Conservation (phyloP, 1,140 invertebrate species). For the Cherax destructor region DNA sequence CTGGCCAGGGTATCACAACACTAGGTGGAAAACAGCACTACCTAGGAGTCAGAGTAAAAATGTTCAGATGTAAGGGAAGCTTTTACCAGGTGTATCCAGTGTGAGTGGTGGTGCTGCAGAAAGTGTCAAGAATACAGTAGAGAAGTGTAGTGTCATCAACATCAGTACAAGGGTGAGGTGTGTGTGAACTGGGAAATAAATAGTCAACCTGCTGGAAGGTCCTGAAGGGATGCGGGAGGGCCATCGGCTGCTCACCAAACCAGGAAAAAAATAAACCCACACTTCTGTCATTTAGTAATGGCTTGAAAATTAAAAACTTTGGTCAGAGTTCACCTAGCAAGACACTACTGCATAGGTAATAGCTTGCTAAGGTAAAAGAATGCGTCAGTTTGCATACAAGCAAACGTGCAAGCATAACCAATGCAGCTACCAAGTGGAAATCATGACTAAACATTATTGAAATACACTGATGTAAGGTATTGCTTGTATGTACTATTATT, state of each 20-base stretch:
- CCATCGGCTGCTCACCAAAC: slow-evolving; percentile 14
- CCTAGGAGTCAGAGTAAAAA: background rate
- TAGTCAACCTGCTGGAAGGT: slow-evolving; percentile 21
- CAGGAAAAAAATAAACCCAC: slow-evolving; percentile 28
- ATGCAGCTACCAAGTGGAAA: background rate
- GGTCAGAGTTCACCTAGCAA: background rate
- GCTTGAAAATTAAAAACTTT: background rate
- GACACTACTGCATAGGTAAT: background rate
- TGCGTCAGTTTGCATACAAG: background rate
- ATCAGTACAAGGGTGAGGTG: background rate
- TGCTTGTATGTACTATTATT: no score
- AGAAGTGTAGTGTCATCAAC: background rate
- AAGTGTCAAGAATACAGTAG: background rate
- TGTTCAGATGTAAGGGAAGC: background rate
- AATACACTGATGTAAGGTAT: no score
- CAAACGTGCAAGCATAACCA: background rate
- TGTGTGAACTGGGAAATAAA: background rate
- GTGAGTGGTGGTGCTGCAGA: background rate
- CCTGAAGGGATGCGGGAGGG: slow-evolving; percentile 26
- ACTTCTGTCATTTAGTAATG: slow-evolving; percentile 14
- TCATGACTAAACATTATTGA: background rate
- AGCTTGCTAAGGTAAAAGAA: background rate
- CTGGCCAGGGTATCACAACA: background rate
- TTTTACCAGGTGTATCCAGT: background rate
- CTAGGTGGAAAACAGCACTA: background rate